phyloP scores from a whole-genome alignment of 2,113 vertebrate species.

The Centropristis striata region DNA sequence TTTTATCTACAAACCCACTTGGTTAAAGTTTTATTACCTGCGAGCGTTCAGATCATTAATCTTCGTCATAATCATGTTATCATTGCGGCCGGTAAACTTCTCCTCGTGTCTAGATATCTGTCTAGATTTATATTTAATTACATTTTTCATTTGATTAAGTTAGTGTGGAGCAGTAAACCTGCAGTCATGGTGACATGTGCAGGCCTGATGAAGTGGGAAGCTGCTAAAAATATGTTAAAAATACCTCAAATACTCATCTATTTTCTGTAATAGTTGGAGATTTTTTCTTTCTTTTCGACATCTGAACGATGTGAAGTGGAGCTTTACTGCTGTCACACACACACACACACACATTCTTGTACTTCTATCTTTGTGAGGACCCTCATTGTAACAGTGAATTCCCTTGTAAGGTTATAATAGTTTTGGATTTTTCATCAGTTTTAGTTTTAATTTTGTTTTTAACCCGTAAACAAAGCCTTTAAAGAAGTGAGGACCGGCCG shows the following conservation, averaged over 20 bases:
- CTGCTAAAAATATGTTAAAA: neutral
- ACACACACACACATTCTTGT: slow-evolving; percentile 15
- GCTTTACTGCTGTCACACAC: slow-evolving; percentile 23
- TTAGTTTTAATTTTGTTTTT: no score
- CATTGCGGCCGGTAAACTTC: neutral
- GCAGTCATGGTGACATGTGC: neutral
- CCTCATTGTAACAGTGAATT: no score
- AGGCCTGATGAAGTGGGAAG: neutral
- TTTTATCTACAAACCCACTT: slow-evolving; percentile 21
- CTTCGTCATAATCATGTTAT: slow-evolving; percentile 3
- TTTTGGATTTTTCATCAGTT: no score
- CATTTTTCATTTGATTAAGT: neutral
- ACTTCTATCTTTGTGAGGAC: no score
- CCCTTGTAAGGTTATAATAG: no score
- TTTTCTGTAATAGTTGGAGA: neutral
- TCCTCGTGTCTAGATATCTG: neutral
- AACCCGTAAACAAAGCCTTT: no score
- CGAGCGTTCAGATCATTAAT: slow-evolving; percentile 10
- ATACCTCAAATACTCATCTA: neutral
- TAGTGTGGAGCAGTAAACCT: neutral
- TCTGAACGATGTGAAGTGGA: slow-evolving; percentile 30
- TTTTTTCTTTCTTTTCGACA: slow-evolving; percentile 6
- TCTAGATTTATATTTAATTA: slow-evolving; percentile 1
- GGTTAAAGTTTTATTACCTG: slow-evolving; percentile 27
- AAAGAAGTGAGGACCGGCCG: no score